Evolutionary conservation across 1,140 invertebrate species (phyloP).

Genomic region (Hylyphantes graminicola): DNA sequence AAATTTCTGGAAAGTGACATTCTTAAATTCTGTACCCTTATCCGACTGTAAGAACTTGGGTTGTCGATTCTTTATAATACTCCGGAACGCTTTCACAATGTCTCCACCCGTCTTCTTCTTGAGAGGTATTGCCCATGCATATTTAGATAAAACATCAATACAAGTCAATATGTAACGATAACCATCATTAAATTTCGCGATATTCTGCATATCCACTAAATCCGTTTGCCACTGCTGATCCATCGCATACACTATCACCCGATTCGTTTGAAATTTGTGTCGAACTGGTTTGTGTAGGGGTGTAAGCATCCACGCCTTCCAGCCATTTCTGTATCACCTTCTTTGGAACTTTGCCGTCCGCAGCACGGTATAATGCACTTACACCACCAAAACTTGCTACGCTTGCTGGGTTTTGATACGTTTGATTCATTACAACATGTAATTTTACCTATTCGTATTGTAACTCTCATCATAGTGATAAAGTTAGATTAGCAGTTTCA

Average conservation of each 20-base stretch:
- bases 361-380: neutral
- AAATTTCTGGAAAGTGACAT: neutral
- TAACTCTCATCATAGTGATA: too few species aligned
- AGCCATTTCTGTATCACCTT: neutral
- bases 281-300: neutral
- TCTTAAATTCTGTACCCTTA: neutral
- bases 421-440: too few species aligned
- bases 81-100: neutral
- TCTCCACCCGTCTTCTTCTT: neutral
- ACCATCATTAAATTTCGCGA: neutral
- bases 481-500: too few species aligned
- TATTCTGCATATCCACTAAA: neutral
- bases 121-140: neutral
- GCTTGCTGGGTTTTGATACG: too few species aligned
- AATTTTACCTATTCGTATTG: too few species aligned
- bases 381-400: constrained; percentile 10
- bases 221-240: constrained; percentile 1
- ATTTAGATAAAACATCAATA: constrained; percentile 8
- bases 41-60: neutral
- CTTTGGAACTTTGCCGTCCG: neutral
- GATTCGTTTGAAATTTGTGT: constrained; percentile 6
- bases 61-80: neutral
- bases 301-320: too few species aligned
- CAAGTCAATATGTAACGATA: constrained; percentile 1
- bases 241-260: neutral